Evolutionary conservation across 1,140 invertebrate genomes (phyloP).

Genomic region (Lycorma delicatula): DNA sequence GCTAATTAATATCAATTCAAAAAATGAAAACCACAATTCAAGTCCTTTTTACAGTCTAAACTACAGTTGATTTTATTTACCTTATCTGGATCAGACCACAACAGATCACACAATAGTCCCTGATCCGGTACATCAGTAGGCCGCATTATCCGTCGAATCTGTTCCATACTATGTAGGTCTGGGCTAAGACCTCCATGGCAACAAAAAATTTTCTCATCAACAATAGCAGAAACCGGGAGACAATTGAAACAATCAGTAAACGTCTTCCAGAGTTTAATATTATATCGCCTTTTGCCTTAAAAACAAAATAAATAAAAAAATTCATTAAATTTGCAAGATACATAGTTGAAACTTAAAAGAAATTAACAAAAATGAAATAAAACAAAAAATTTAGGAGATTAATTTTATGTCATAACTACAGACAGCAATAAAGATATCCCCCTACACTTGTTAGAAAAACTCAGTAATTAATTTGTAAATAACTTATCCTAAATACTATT

Average conservation of each 20-base stretch:
- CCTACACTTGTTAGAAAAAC: too few relatives aligned
- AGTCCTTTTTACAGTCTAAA: too few relatives aligned
- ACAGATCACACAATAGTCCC: conserved; percentile 63
- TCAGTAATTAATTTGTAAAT: too few relatives aligned
- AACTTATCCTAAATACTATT: too few relatives aligned
- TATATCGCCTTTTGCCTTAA: conserved; percentile 75
- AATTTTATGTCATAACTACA: too few relatives aligned
- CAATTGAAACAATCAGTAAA: conserved; percentile 99
- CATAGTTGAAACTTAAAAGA: not conserved
- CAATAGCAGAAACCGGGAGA: conserved; percentile 63
- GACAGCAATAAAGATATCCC: too few relatives aligned
- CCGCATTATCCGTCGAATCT: conserved; percentile 57
- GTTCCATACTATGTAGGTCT: conserved; percentile 51
- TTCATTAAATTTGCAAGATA: not conserved
- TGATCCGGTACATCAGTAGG: conserved; percentile 59
- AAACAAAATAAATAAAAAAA: conserved; percentile 6
- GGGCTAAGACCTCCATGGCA: conserved; percentile 53
- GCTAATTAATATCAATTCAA: too few relatives aligned
- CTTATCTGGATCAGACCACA: conserved; percentile 78
- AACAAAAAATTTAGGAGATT: too few relatives aligned
- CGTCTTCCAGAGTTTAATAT: conserved; percentile 97
- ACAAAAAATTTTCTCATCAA: conserved; percentile 56
- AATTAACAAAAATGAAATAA: conserved; percentile 90
- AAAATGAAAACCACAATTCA: too few relatives aligned
- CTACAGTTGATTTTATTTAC: conserved; percentile 28